Evolutionary conservation across 53 echinoderm and acorn worm genomes (phyloP).

Genomic region (Actinopyga echinites): DNA sequence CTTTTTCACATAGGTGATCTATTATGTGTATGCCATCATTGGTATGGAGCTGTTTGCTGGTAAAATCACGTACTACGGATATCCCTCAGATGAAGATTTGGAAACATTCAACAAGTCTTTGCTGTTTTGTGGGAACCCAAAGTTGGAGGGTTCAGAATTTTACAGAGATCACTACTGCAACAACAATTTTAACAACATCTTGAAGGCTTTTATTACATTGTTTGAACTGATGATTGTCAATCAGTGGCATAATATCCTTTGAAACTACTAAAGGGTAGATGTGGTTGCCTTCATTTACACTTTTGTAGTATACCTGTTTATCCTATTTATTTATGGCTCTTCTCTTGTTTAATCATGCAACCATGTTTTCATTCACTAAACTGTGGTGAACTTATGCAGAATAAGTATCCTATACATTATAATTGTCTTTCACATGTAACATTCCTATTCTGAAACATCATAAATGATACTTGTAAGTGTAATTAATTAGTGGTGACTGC

Average conservation of each 20-base stretch:
- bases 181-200: conserved; percentile 95
- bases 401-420: too few species aligned
- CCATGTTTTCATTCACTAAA: too few species aligned
- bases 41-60: conserved; percentile 87
- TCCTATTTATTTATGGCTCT: too few species aligned
- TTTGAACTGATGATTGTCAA: conserved; percentile 94
- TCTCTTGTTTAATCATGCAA: too few species aligned
- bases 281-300: too few species aligned
- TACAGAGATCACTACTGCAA: conserved; percentile 91
- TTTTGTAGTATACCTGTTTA: too few species aligned
- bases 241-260: conserved; percentile 99
- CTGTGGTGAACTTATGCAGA: too few species aligned
- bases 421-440: too few species aligned
- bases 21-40: conserved; percentile 82
- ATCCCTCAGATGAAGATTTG: conserved; percentile 42
- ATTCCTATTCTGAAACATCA: too few species aligned
- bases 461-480: too few species aligned
- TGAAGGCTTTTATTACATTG: conserved; percentile 81
- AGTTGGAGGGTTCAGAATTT: conserved; percentile 74
- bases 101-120: conserved; percentile 27
- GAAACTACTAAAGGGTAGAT: not conserved
- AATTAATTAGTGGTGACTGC: too few species aligned
- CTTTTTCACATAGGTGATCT: conserved; percentile 61
- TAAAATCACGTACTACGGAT: conserved; percentile 73
- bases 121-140: conserved; percentile 78